Evolutionary conservation across 1,140 invertebrate species (phyloP).

Genomic region (Nomia melanderi): DNA sequence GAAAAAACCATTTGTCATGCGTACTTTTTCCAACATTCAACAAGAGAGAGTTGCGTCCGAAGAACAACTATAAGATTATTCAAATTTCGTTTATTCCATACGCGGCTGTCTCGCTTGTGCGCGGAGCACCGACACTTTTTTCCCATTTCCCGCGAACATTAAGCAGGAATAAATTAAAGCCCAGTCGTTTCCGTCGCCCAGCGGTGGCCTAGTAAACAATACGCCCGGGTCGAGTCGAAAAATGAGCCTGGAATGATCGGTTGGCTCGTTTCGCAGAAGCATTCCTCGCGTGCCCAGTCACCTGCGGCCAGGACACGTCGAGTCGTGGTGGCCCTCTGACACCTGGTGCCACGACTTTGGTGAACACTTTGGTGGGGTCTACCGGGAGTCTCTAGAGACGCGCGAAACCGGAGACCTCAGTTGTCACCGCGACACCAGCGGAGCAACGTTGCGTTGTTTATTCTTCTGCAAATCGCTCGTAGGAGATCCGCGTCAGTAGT

Average conservation of each 20-base stretch:
- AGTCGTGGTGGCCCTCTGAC: constrained; percentile 54
- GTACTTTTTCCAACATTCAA: too few relatives aligned
- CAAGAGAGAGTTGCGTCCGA: too few relatives aligned
- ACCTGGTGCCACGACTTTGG: constrained; percentile 49
- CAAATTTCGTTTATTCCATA: too few relatives aligned
- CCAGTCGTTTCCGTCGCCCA: background rate
- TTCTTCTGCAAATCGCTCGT: background rate
- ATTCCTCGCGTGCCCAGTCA: constrained; percentile 30
- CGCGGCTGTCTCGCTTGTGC: too few relatives aligned
- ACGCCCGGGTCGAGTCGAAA: background rate
- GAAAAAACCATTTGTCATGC: too few relatives aligned
- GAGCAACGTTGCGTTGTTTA: constrained; percentile 26
- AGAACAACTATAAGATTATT: too few relatives aligned
- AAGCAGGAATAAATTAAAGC: background rate
- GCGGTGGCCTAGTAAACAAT: background rate
- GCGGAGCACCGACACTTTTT: too few relatives aligned
- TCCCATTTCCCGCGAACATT: background rate
- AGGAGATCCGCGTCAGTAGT: too few relatives aligned
- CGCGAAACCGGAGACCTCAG: constrained; percentile 59
- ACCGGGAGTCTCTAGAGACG: constrained; percentile 46
- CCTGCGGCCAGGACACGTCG: constrained; percentile 37
- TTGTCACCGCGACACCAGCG: constrained; percentile 66
- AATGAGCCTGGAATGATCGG: constrained; percentile 1
- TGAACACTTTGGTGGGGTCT: constrained; percentile 62
- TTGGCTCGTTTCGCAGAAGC: background rate